Evolutionary conservation across 2,797 vertebrate species (phyloP).

Genomic region (Danio aesculapii): DNA sequence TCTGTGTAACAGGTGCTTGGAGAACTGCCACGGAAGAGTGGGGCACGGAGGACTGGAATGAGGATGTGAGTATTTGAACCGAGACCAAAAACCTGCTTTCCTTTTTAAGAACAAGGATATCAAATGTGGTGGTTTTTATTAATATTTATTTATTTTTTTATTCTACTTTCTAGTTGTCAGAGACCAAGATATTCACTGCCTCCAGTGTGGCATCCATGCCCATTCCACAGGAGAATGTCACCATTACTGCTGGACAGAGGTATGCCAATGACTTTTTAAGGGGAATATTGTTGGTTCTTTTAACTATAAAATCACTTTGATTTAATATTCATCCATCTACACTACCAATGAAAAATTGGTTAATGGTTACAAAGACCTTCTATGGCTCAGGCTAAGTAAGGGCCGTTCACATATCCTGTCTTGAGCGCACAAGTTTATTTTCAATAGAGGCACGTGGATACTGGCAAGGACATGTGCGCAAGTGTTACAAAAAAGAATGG

Average conservation of each 20-base stretch:
- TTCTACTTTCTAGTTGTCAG: conserved; percentile 85
- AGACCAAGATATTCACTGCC: conserved; percentile 99
- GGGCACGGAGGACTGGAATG: conserved; percentile 99
- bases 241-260: conserved; percentile 88
- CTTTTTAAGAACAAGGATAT: background rate
- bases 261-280: background rate
- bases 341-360: too few relatives aligned
- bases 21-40: conserved; percentile 94
- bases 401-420: too few relatives aligned
- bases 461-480: too few relatives aligned
- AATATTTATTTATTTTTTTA: background rate
- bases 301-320: too few relatives aligned
- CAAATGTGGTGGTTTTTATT: too few relatives aligned
- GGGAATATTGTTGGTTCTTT: background rate
- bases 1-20: conserved; percentile 87
- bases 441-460: too few relatives aligned
- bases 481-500: too few relatives aligned
- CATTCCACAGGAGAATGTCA: conserved; percentile 92
- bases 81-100: background rate
- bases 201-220: conserved; percentile 93
- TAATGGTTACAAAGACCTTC: too few relatives aligned
- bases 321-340: too few relatives aligned
- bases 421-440: too few relatives aligned
- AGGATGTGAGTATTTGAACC: conserved; percentile 86
- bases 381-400: too few relatives aligned